Evolutionary conservation across 1,140 invertebrate genomes (phyloP).

Genomic region (Limonius californicus): DNA sequence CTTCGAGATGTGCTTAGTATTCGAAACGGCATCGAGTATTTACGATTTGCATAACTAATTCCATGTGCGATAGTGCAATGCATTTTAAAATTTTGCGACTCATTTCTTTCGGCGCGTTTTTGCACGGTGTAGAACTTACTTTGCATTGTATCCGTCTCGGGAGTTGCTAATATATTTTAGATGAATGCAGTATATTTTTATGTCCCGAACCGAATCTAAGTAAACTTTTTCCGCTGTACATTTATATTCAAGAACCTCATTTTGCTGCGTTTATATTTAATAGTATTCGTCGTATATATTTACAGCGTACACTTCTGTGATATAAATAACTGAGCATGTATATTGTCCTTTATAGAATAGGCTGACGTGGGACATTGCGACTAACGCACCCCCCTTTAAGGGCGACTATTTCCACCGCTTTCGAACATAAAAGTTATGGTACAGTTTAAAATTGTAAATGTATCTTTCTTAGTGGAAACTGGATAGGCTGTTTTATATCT

Average conservation of each 20-base stretch:
- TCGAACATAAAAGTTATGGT: conserved; percentile 17
- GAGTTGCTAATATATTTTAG: conserved; percentile 18
- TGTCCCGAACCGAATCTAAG: conserved; percentile 4
- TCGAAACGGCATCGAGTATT: too few species aligned
- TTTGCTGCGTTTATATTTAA: conserved; percentile 18
- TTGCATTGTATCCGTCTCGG: conserved; percentile 3
- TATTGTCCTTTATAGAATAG: conserved; percentile 15
- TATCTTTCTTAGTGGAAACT: conserved; percentile 18
- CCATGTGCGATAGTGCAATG: too few species aligned
- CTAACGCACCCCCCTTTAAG: conserved; percentile 7
- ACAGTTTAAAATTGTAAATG: conserved; percentile 19
- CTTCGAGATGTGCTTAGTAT: too few species aligned
- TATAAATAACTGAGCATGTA: conserved; percentile 15
- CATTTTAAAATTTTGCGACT: too few species aligned
- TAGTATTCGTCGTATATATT: conserved; percentile 15
- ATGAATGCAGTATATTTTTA: conserved; percentile 19
- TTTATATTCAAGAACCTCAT: conserved; percentile 19
- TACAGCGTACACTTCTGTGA: conserved; percentile 14
- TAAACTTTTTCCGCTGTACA: conserved; percentile 15
- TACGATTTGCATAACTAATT: too few species aligned
- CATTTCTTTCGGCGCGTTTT: too few species aligned
- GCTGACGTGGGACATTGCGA: conserved; percentile 3
- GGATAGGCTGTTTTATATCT: conserved; percentile 16
- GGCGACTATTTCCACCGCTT: conserved; percentile 5
- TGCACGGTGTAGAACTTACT: conserved; percentile 7